Percentiles rank a stretch among this genome's conserved stretches.
phyloP scores from a whole-genome alignment of 2,797 vertebrate species.

The Phoeniculus purpureus region DNA sequence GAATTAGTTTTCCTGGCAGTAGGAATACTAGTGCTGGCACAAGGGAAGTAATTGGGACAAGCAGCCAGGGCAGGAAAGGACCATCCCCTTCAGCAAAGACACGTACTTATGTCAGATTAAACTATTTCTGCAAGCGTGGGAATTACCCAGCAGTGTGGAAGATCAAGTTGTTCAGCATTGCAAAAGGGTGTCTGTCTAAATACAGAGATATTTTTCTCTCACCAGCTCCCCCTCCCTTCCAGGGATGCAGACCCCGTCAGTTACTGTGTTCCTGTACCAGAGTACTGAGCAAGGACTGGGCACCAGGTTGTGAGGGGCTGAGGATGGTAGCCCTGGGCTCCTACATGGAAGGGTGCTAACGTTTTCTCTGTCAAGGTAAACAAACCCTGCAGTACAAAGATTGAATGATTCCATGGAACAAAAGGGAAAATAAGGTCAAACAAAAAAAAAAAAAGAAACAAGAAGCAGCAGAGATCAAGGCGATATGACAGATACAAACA shows the following conservation, averaged over 20 bases:
- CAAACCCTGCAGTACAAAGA: constrained; percentile 2
- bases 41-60: not conserved
- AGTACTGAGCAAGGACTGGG: fast-evolving
- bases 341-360: constrained; percentile 48
- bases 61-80: constrained; percentile 37
- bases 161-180: constrained; percentile 5
- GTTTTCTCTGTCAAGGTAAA: constrained; percentile 48
- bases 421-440: constrained; percentile 67
- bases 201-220: not conserved
- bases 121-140: not conserved
- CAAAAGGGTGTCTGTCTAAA: constrained; percentile 15
- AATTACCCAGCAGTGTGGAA: not conserved
- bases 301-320: not conserved
- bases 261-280: fast-evolving
- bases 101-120: constrained; percentile 5
- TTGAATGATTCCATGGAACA: constrained; percentile 51
- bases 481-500: constrained; percentile 31
- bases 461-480: constrained; percentile 2
- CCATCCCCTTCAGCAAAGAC: constrained; percentile 44
- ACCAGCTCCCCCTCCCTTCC: not conserved
- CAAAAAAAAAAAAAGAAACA: not conserved
- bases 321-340: not conserved
- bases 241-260: not conserved
- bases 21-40: not conserved
- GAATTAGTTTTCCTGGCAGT: constrained; percentile 34